phyloP scores from a whole-genome alignment of 1,140 invertebrate genomes.

The Eupristina koningsbergeri region DNA sequence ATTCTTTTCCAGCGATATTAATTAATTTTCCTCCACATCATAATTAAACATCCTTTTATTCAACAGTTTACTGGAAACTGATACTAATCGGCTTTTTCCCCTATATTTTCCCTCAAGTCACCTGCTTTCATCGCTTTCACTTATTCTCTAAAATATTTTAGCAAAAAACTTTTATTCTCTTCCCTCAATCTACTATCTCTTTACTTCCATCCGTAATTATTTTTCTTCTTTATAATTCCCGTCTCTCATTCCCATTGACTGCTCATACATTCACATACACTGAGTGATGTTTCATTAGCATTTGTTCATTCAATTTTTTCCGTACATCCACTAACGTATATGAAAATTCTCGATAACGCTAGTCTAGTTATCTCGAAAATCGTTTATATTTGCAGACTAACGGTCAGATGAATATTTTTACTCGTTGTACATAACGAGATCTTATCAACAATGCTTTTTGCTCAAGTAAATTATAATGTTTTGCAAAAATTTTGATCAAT shows the following conservation, averaged over 20 bases:
- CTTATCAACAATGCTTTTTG: neutral
- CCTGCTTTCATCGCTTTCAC: constrained; percentile 13
- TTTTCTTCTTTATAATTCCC: constrained; percentile 3
- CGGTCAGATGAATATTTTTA: constrained; percentile 30
- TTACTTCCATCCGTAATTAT: constrained; percentile 31
- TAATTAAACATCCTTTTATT: neutral
- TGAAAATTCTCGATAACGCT: neutral
- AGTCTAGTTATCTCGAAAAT: constrained; percentile 28
- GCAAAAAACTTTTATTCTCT: neutral
- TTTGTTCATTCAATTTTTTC: neutral
- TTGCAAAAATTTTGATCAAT: neutral
- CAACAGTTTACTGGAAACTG: neutral
- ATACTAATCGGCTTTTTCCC: neutral
- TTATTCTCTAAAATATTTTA: neutral
- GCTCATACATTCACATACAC: neutral
- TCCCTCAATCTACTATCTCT: neutral
- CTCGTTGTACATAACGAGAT: neutral
- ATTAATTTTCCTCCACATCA: neutral
- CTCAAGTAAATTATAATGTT: constrained; percentile 8
- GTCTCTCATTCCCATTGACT: neutral
- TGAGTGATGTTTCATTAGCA: neutral
- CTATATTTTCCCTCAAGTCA: neutral
- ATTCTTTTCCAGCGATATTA: no score
- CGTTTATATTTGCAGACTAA: neutral
- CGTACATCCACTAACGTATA: neutral